Base-by-base conservation (phyloP, 2,888 invertebrate species). In the Eupelmus urozonus region DNA sequence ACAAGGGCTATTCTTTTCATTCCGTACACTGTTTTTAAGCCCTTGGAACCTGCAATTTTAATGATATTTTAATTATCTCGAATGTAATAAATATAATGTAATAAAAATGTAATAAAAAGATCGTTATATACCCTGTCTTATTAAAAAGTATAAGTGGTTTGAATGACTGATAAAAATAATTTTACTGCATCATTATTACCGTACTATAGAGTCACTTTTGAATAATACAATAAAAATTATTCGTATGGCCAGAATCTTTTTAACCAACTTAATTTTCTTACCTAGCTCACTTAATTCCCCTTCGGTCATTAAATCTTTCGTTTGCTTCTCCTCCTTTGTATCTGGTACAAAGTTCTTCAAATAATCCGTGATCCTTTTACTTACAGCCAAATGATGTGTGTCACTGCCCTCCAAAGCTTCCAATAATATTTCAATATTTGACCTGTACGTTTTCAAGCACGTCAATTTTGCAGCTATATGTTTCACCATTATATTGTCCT, bases 321-420 rank as follows among this genome's bases (percentile, higher is more conserved):
- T 80, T 11, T 80, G 80, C 20, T 72, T 80, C 20, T 72, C 78
- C 34, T 80, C 80, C 20, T 78, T 80, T 2, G 80, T 80, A 9
- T 80, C 80, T 0, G 80, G 75, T 5, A 20, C 34, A 45, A 80
- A 80, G 11, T 75, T 60, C n/a, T 78, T 80, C 42, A 80, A 59
- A 27, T 80, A 80, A 63, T 80, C 80, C 1, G 77, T 45, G 2
- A 80, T 67, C n/a, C 78, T 51, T 4, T 62, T 75, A n/a, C 40
- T 53, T 5, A 80, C 51, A 1, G 51, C 55, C 3, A 80, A 34
- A 16, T 40, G 77, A 1, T 71, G 51, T 11, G 69, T 34, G 45
- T 80, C 80, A 34, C 71, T 63, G 1, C 78, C 67, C 9, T 80
- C 80, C 0, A 75, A n/a, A 18, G 62, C 45, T 20, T 80, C 80